Evolutionary conservation across 2,797 vertebrate species (phyloP).

Genomic region (Orestias chungarensis): DNA sequence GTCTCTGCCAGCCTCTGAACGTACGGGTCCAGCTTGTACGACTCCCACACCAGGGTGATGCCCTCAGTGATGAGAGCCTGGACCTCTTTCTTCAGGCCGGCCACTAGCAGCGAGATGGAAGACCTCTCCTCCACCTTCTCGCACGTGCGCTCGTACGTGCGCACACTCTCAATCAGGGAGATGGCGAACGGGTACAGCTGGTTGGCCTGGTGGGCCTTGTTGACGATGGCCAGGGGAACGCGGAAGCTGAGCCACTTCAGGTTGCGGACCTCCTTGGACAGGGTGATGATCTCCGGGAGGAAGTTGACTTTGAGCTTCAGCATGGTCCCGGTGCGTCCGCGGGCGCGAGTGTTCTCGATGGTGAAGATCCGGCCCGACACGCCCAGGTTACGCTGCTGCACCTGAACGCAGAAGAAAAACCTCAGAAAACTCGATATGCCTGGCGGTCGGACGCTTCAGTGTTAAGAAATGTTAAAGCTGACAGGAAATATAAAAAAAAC

Average conservation of each 20-base stretch:
- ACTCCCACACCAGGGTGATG: conserved; percentile 96
- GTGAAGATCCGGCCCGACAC: conserved; percentile 98
- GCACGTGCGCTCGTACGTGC: conserved; percentile 95
- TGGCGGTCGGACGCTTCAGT: no score
- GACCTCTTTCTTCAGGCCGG: conserved; percentile 96
- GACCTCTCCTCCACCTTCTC: conserved; percentile 97
- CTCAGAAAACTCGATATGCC: no score
- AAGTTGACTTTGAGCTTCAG: conserved; percentile 99
- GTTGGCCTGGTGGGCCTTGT: conserved; percentile 99
- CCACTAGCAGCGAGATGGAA: conserved; percentile 92
- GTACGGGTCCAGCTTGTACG: conserved; percentile 97
- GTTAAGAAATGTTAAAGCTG: no score
- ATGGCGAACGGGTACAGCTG: conserved; percentile 99
- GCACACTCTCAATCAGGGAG: conserved; percentile 97
- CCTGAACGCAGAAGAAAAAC: conserved; percentile 40
- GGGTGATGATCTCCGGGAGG: conserved; percentile 97
- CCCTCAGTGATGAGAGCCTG: conserved; percentile 94
- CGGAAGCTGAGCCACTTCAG: conserved; percentile 99
- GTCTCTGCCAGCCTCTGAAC: conserved; percentile 97
- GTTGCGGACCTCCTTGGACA: conserved; percentile 98
- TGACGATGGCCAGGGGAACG: conserved; percentile 96
- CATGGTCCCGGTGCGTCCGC: conserved; percentile 91
- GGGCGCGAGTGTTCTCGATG: conserved; percentile 92
- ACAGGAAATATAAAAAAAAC: no score
- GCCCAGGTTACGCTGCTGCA: conserved; percentile 96